phyloP scores from a whole-genome alignment of 2,113 vertebrate species.

The Etheostoma spectabile region DNA sequence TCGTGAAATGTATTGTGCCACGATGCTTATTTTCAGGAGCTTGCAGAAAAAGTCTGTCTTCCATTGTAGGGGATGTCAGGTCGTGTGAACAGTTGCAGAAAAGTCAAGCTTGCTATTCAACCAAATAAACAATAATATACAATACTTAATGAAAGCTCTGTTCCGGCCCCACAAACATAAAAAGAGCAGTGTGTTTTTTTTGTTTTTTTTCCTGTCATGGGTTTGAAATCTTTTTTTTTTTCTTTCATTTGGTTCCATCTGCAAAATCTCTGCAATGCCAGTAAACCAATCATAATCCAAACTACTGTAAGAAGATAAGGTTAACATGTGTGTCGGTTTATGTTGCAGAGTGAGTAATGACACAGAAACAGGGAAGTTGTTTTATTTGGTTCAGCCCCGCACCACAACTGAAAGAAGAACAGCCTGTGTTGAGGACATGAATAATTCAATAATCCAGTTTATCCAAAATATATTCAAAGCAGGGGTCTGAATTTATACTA shows the following conservation, averaged over 20 bases:
- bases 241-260: not conserved
- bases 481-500: not conserved
- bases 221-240: not conserved
- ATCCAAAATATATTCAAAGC: conserved; percentile 3
- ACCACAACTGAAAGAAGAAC: conserved; percentile 27
- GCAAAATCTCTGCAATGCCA: conserved; percentile 3
- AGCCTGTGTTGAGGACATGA: conserved; percentile 16
- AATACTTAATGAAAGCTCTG: conserved; percentile 20
- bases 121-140: conserved; percentile 46
- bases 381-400: conserved; percentile 66
- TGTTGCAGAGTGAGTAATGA: conserved; percentile 42
- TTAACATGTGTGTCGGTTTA: conserved; percentile 15
- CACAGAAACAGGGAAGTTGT: conserved; percentile 36
- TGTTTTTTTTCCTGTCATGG: not conserved
- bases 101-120: conserved; percentile 23
- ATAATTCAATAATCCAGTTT: conserved; percentile 32
- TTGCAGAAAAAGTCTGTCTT: not conserved
- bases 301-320: not conserved
- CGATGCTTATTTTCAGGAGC: not conserved
- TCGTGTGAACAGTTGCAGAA: conserved; percentile 43
- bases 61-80: not conserved
- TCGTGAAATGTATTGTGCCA: not conserved
- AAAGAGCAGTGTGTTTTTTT: not conserved
- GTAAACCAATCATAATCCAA: not conserved
- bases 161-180: not conserved